Percentiles rank a stretch among this genome's conserved stretches.
phyloP scores from a whole-genome alignment of 1,140 invertebrate genomes.

The Pollicipes pollicipes region DNA sequence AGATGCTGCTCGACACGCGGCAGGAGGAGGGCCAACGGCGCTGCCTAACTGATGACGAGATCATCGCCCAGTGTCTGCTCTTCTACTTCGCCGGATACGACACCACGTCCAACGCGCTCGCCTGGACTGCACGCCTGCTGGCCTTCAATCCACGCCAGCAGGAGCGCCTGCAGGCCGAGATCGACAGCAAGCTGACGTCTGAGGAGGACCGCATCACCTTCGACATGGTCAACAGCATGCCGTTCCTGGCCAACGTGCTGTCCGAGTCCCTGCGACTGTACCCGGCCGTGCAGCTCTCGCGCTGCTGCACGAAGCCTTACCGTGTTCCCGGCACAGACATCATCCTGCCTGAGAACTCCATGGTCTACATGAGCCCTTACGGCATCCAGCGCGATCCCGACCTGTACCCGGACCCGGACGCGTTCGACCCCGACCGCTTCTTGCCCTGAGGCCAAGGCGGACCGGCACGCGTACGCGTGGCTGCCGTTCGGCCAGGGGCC shows the following conservation, averaged over 20 bases:
- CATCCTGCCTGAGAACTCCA: background rate
- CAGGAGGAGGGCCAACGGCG: too few species aligned
- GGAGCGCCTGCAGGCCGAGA: background rate
- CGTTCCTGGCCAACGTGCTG: constrained; percentile 26
- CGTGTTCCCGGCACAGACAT: background rate
- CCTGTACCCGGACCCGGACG: constrained; percentile 18
- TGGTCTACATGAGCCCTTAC: background rate
- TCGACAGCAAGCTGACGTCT: background rate
- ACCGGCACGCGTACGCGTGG: constrained; percentile 30
- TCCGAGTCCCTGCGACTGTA: constrained; percentile 25
- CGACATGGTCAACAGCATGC: constrained; percentile 21
- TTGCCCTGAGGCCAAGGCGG: constrained; percentile 24
- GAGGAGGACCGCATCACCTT: constrained; percentile 19
- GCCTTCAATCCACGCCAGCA: background rate
- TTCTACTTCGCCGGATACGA: background rate
- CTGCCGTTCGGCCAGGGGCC: constrained; percentile 39
- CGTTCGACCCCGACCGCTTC: constrained; percentile 19
- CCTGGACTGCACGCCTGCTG: background rate
- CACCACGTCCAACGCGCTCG: background rate
- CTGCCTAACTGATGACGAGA: background rate
- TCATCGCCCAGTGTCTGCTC: background rate
- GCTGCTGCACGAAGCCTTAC: background rate
- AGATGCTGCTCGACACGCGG: background rate
- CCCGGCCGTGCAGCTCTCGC: constrained; percentile 18
- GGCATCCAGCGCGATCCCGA: background rate